Base-by-base conservation (phyloP, 2,888 invertebrate genomes). In the Dioctria rufipes region DNA sequence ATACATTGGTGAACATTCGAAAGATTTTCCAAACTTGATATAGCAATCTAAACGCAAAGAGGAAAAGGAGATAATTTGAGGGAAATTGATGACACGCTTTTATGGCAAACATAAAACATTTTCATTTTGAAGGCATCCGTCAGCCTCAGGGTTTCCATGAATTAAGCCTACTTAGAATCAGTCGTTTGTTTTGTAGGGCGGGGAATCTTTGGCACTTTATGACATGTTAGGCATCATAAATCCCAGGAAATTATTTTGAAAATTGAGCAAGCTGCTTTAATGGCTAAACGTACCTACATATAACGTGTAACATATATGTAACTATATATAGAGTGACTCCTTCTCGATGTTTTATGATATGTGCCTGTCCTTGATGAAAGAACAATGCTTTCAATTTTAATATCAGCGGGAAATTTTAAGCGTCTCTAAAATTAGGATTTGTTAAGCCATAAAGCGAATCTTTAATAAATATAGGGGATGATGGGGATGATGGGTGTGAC, bases 91-190 rank as follows among this genome's bases (percentile, higher is more conserved):
- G 73, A 81, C 78, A 78, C 66, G 80, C 67, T 81, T 81, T 81
- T 78, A 81, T 71, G 73, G 73, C 65, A 58, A 58, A 71, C 71
- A 78, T 81, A 81, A 81, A 81, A 78, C 81, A 81, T 81, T 81
- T 80, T 81, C 81, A 66, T 78, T 67, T 78, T 71, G 73, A 75
- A 60, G 42, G 73, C 60, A 43, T 75, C 73, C 73, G 46, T 60
- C 73, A 42, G 43, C 73, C 43, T 43, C 39, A 42, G 73, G 73
- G 73, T 11, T 37, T 60, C 73, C 42, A 42, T 43, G 73, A 75
- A 75, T 75, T 75, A 75, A 75, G 73, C 73, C 60, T 58, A 60
- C 73, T 75, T 75, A 75, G 73, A 60, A 49, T 40, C 42, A 42
- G 73, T 80, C 71, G 71, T 69, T 71, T 71, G 61, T 69, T 69